phyloP scores from a whole-genome alignment of 2,888 invertebrate genomes.

The Adelognathus sp. region DNA sequence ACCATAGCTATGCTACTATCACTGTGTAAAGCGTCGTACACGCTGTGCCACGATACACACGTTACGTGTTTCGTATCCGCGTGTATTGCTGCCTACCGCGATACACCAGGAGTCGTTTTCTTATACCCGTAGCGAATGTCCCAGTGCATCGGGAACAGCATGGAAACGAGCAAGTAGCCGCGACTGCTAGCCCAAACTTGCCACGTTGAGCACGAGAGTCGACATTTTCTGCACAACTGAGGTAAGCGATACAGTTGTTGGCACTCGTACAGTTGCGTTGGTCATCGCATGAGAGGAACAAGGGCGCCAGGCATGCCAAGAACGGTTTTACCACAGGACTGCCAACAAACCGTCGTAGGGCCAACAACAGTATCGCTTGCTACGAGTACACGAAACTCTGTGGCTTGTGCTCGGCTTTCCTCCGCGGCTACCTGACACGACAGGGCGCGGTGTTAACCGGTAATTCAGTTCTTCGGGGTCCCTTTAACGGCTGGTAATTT shows the following conservation, averaged over 20 bases:
- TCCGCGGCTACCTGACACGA: conserved; percentile 66
- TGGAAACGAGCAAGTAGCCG: neutral
- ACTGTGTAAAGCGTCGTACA: conserved; percentile 36
- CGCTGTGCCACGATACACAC: neutral
- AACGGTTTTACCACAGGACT: too few relatives aligned
- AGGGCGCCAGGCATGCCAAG: too few relatives aligned
- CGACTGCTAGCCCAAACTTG: too few relatives aligned
- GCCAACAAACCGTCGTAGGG: too few relatives aligned
- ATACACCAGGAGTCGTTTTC: conserved; percentile 63
- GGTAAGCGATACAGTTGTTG: too few relatives aligned
- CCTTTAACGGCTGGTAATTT: conserved; percentile 69
- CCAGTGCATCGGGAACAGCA: conserved; percentile 19
- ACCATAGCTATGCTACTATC: conserved; percentile 71
- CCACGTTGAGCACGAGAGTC: too few relatives aligned
- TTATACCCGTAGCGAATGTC: conserved; percentile 50
- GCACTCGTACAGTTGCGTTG: too few relatives aligned
- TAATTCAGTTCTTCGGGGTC: conserved; percentile 68
- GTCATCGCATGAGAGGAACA: too few relatives aligned
- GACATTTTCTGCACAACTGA: conserved; percentile 32
- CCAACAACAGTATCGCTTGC: too few relatives aligned
- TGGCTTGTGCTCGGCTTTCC: conserved; percentile 23
- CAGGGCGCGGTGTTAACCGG: conserved; percentile 71
- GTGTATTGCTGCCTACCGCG: conserved; percentile 59
- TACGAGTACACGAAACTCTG: neutral
- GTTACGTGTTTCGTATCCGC: conserved; percentile 3